Evolutionary conservation across 2,113 vertebrate genomes (phyloP), one percentile per base, ranked within the genome.

Genomic region (Pygoscelis adeliae): DNA sequence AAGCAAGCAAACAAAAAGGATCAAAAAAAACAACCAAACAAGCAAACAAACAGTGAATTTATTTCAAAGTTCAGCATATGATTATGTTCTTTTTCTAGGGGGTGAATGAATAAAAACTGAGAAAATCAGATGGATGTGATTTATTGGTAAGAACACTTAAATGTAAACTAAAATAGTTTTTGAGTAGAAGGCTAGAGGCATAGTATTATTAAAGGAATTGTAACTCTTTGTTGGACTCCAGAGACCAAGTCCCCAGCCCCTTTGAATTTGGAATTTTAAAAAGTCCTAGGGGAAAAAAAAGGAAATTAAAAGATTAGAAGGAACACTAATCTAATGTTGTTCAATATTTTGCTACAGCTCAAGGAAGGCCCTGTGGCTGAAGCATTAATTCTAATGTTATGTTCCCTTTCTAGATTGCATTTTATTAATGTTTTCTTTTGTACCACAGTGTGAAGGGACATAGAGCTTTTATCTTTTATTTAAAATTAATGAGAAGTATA

Each of bases 371-470:
- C 47, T 79, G 49, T 47, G 74, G 67, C 63, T 94, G 76, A 94
- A 77, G 5, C 12, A 81, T 59, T 90, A 15, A 3, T 91, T 88
- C 50, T 70, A 58, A 78, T 55, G 26, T 59, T 76, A 38, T 17
- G 11, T 52, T 74, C 25, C 20, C 18, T 38, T 92, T 87, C 44
- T 79, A 72, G 21, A 71, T 7, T 44, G 10, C 36, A 65, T 56
- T 82, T 95, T 95, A 67, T 81, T 83, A 89, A 59, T 86, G 26
- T 76, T 90, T 86, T 87, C 16, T 67, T 96, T 82, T 94, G 40
- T 74, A 69, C 5, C 25, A 73, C 5, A 55, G 15, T 78, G 21
- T 78, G 50, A 93, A 83, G 52, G 50, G 30, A 49, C 21, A 74
- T 40, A 47, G 40, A 66, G 8, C 29, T 78, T 95, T 90, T 83